Evolutionary conservation across 37 sponge, comb jelly and placozoan genomes (phyloP), one percentile per base, ranked within the genome.

Genomic region (Axinella damicornis): DNA sequence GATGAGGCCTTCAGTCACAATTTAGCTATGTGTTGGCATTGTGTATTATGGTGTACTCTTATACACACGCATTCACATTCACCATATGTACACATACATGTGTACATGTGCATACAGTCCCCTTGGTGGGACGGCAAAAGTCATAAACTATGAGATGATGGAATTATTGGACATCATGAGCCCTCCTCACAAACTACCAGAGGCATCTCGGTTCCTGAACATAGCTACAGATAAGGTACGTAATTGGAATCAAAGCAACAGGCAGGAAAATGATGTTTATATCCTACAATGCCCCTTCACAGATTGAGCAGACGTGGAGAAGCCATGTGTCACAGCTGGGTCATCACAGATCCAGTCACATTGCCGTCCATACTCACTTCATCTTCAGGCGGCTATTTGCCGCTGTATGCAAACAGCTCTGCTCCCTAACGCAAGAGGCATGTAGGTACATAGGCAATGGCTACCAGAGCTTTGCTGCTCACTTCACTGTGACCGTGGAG

Each of bases 311-410:
- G 32, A 37, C 57, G 69, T 94, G 95, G 95, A 33, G 72, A 14
- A 72, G 66, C 14, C 95, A 94, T 84, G 88, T 94, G 58, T 16
- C 68, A 0, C 52, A 59, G 33, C 77, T 91, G 40, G 36, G 87
- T 19, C 69, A 64, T 21, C 61, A 58, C 38, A 90, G 74, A 55
- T 70, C 62, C 11, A 70, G 65, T 6, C 40, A 9, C 22, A 66
- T 52, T 9, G 96, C 93, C 28, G 93, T 96, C 31, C 76, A 96
- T 81, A 96, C 93, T 36, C 76, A 83, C 75, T 89, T 85, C 81
- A 72, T 96, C 25, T 89, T 93, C 69, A 65, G 69, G 37, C 80
- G 83, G 35, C 64, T 96, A 36, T 87, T 92, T 68, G 5, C 46
- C 5, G 77, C 84, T 34, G 19, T 83, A 11, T 34, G 75, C 14